Base-by-base conservation (phyloP, 2,797 vertebrate genomes). In the Pachyuromys duprasi region DNA sequence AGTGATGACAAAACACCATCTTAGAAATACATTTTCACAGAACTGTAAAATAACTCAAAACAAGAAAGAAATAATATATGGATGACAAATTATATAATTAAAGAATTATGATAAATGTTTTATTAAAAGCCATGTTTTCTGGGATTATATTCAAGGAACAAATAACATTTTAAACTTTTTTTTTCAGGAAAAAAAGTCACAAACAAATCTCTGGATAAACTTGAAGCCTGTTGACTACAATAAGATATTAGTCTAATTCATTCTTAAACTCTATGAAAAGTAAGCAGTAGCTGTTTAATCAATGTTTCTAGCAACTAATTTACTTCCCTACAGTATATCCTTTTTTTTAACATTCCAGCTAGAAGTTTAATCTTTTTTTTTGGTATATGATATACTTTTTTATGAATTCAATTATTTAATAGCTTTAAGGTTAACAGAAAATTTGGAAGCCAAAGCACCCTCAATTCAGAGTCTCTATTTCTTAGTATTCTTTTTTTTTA, bases 271-370 rank as follows among this genome's bases (percentile, higher is more conserved):
- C 12, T 31, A 8, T 67, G 70, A 92, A 39, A 82, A 88, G 53
- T 65, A 86, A 93, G 53, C 80, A 86, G 33, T 62, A 90, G 53
- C 49, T 92, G 63, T 33, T 87, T 65, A 86, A 70, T 70, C 36
- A 63, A 45, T 95, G 75, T 89, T 80, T 36, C 87, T 92, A 88
- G 60, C 55, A 92, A 82, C 17, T 39, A 62, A 72, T 92, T 92
- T 86, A 33, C 60, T 57, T 88, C 65, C 67, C 39, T 49, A 92
- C 79, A 86, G 76, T 74, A 83, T 69, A n/a, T n/a, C n/a, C n/a
- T n/a, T n/a, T n/a, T n/a, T n/a, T n/a, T n/a, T n/a, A n/a, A n/a
- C n/a, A n/a, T n/a, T n/a, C n/a, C n/a, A n/a, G n/a, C n/a, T n/a
- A n/a, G n/a, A n/a, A n/a, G n/a, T n/a, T n/a, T n/a, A n/a, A n/a